Percentiles rank a stretch among this genome's conserved stretches.
phyloP scores from a whole-genome alignment of 1,140 invertebrate species.

The Papilio aristodemus region DNA sequence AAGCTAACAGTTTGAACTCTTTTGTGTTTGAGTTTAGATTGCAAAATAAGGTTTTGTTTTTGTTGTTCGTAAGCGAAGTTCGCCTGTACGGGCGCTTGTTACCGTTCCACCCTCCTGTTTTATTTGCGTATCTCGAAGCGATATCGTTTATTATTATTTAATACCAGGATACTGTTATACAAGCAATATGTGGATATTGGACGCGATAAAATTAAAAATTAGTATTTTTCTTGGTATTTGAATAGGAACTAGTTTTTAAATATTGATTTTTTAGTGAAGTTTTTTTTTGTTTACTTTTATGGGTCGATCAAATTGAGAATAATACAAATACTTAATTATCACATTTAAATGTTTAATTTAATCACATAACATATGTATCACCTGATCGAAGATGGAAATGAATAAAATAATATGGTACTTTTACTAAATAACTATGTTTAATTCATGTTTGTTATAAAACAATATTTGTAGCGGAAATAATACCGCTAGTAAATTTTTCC shows the following conservation, averaged over 20 bases:
- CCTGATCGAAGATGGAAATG: too few relatives aligned
- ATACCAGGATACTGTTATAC: constrained; percentile 20
- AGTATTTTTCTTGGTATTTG: constrained; percentile 2
- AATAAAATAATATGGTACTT: too few relatives aligned
- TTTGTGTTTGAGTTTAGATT: constrained; percentile 33
- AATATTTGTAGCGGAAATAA: not conserved
- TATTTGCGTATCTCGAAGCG: constrained; percentile 29
- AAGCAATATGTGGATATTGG: constrained; percentile 1
- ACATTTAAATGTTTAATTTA: too few relatives aligned
- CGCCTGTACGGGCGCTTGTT: constrained; percentile 6
- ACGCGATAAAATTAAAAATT: constrained; percentile 8
- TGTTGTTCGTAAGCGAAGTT: constrained; percentile 18
- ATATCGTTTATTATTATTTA: constrained; percentile 31
- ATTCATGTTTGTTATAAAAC: not conserved
- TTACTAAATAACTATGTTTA: too few relatives aligned
- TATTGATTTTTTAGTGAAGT: too few relatives aligned
- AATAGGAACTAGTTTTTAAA: not conserved
- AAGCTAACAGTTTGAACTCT: constrained; percentile 19
- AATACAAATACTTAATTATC: too few relatives aligned
- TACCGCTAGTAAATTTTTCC: not conserved
- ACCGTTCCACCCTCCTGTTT: constrained; percentile 19
- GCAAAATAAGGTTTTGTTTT: constrained; percentile 30
- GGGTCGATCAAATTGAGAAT: too few relatives aligned
- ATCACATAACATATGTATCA: too few relatives aligned
- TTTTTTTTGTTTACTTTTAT: too few relatives aligned